Evolutionary conservation across 2,113 vertebrate genomes (phyloP).

Genomic region (Heterocephalus glaber): DNA sequence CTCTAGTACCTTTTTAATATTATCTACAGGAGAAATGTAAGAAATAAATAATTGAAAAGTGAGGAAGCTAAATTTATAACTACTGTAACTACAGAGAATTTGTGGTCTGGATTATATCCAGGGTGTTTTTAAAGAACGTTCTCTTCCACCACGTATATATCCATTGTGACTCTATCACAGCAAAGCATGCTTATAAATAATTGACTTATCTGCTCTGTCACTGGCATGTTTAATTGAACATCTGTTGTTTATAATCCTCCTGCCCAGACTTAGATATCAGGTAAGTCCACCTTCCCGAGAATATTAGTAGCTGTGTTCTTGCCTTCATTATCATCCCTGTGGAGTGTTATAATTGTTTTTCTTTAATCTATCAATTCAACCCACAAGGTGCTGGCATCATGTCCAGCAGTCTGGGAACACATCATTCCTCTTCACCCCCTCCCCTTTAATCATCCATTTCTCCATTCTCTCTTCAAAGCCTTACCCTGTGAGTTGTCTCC

Average conservation of each 20-base stretch:
- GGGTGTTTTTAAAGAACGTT: not conserved
- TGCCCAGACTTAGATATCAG: slow-evolving; percentile 46
- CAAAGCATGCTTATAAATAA: not conserved
- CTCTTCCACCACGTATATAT: not conserved
- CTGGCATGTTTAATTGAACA: slow-evolving; percentile 22
- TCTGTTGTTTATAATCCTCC: slow-evolving; percentile 18
- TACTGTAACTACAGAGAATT: not conserved
- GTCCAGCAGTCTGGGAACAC: not conserved
- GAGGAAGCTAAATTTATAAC: not conserved
- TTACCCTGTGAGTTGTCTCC: not conserved
- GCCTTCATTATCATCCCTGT: slow-evolving; percentile 66
- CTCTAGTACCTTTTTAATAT: slow-evolving; percentile 23
- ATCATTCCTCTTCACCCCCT: slow-evolving; percentile 4
- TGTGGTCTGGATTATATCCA: slow-evolving; percentile 45
- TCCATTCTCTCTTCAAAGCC: not conserved
- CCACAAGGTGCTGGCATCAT: slow-evolving; percentile 37
- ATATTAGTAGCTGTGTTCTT: slow-evolving; percentile 28
- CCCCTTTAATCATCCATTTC: not conserved
- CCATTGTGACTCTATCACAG: not conserved
- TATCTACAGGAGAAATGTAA: slow-evolving; percentile 8
- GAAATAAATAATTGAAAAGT: not conserved
- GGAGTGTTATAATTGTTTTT: slow-evolving; percentile 69
- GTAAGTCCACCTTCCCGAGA: slow-evolving; percentile 29
- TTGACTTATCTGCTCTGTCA: slow-evolving; percentile 30
- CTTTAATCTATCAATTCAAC: slow-evolving; percentile 66